A percentile compares a stretch with the other conserved stretches of the same genome.
phyloP scores from a whole-genome alignment of 2,113 vertebrate genomes.

The Orycteropus afer region DNA sequence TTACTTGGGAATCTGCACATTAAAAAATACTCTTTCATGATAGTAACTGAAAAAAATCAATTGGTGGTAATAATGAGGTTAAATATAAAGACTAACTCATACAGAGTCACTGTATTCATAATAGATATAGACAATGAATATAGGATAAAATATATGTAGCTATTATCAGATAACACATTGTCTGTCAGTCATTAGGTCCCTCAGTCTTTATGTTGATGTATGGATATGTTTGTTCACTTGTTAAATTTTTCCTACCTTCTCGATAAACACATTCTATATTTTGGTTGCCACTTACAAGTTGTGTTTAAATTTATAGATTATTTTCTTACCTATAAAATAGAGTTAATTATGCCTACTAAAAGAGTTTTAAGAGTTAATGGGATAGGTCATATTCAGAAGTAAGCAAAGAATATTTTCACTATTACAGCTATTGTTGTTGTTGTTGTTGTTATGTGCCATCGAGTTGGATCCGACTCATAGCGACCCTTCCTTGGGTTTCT shows the following conservation, averaged over 20 bases:
- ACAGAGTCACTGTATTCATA: background rate
- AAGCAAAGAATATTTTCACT: background rate
- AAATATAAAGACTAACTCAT: background rate
- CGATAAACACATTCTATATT: background rate
- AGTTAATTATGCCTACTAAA: background rate
- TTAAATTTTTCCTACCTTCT: background rate
- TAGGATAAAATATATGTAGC: background rate
- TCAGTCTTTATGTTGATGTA: background rate
- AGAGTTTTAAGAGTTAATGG: background rate
- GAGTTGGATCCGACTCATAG: no score
- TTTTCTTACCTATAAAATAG: background rate
- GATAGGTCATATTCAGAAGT: background rate
- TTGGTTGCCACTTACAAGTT: background rate
- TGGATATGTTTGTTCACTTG: background rate
- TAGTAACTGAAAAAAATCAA: background rate
- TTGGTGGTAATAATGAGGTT: background rate
- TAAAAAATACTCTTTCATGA: conserved; percentile 46
- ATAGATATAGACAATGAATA: no score
- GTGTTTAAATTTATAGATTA: background rate
- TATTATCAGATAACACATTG: background rate
- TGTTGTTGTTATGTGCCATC: no score
- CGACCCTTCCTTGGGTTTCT: no score
- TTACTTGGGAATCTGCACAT: conserved; percentile 59
- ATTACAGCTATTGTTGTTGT: no score
- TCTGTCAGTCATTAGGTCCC: background rate